These are phyloP conservation scores for Euzetes globulus DNA, from an alignment of 2,888 invertebrate genomes.

Conservation along the genomic window DNA sequence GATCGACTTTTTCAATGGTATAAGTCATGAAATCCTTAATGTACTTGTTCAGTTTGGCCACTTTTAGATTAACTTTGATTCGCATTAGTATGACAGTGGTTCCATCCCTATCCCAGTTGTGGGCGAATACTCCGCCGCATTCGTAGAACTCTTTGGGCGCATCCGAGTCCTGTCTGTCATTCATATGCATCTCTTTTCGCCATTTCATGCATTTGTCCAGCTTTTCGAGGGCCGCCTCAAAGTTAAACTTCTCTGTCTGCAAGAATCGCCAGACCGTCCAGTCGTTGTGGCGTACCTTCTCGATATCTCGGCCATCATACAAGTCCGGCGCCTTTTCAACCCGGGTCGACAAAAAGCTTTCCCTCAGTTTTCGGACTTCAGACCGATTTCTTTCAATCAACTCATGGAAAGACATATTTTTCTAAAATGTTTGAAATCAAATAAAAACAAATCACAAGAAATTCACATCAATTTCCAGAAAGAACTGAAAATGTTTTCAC, in stretches of 20 bases:
- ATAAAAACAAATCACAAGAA: too few species aligned
- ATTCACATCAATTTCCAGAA: too few species aligned
- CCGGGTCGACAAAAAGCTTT: neutral
- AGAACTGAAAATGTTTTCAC: too few species aligned
- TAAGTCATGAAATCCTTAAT: conserved; percentile 21
- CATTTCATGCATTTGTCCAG: conserved; percentile 14
- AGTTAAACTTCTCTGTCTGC: neutral
- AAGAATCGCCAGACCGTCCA: conserved; percentile 30
- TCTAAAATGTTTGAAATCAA: neutral
- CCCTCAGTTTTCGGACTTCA: neutral
- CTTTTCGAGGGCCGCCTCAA: neutral
- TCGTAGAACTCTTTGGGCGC: conserved; percentile 21
- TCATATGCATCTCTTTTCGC: conserved; percentile 8
- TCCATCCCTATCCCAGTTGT: conserved; percentile 9
- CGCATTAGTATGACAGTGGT: neutral
- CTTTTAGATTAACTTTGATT: conserved; percentile 4
- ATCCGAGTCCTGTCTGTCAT: neutral
- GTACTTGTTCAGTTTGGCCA: neutral
- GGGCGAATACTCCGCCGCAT: conserved; percentile 14
- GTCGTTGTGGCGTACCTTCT: neutral
- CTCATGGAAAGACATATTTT: neutral
- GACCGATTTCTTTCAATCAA: neutral
- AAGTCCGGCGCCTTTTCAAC: neutral
- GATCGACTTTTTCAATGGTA: conserved; percentile 9
- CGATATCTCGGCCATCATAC: neutral